Evolutionary conservation across 2,888 invertebrate species (phyloP), one percentile per base, ranked within the genome.

Genomic region (Stomorhina lunata): DNA sequence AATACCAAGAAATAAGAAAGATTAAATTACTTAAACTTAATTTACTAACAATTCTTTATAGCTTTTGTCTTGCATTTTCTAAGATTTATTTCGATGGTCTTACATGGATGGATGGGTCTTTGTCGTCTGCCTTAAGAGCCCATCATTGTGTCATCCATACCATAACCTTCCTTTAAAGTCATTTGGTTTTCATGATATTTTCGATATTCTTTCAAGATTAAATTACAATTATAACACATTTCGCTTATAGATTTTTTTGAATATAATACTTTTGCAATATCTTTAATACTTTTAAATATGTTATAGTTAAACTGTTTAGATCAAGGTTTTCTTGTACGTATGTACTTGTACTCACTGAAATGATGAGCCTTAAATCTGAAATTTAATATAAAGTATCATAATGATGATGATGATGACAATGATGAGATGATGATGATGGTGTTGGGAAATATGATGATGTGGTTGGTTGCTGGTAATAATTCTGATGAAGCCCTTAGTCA

Each of bases 91-190:
- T 48, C 12, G 61, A n/a, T 43, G 43, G 43, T 59, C 37, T 57
- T 15, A n/a, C n/a, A n/a, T n/a, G n/a, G n/a, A n/a, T n/a, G n/a
- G n/a, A n/a, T n/a, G n/a, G 32, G 55, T 57, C 15, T 71, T 15
- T 29, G 22, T 59, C 65, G n/a, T 66, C 50, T 63, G 53, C 22
- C 50, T 50, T 53, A 7, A 22, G 20, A 12, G 40, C 20, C 20
- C 3, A 20, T 9, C 53, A 57, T 79, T 65, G 71, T 78, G 57
- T 57, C 78, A 79, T 71, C 55, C n/a, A n/a, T n/a, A n/a, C 10
- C 34, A 57, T 79, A 79, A 79, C 78, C 78, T 79, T 65, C 78
- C 78, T 79, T 65, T 72, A 48, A 29, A 72, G 69, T 57, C 77
- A 77, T 61, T 40, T 12, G 0, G 5, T 43, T 43, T 40, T 45